Evolutionary conservation across 2,113 vertebrate genomes (phyloP), one percentile per base, ranked within the genome.

Genomic region (Paralichthys olivaceus): DNA sequence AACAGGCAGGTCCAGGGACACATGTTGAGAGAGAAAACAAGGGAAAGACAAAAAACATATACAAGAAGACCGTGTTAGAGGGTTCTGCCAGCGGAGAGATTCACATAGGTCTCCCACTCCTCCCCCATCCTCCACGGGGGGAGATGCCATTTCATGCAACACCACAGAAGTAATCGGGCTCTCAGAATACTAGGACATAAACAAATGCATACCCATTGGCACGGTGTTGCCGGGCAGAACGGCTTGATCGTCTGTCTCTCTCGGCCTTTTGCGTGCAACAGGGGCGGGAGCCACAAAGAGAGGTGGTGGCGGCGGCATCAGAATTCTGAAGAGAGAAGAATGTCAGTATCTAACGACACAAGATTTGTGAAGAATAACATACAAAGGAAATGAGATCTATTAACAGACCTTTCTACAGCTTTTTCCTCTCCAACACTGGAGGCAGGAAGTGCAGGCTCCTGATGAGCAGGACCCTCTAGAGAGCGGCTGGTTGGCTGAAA

Each of bases 21-120:
- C 93, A 94, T 94, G 93, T 94, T 85, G 85, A 94, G 92, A 94
- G 88, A 94, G 89, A 91, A 85, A 90, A 94, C 89, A 93, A 82
- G 89, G 89, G 92, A 93, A 91, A 93, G 84, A 92, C 89, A 93
- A 90, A 90, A 90, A 89, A 94, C 92, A 94, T 90, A 89, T 93
- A 92, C 86, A 93, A 86, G 86, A 92, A 88, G 72, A 93, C 72
- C 23, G 28, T 77, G 92, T 94, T 93, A 94, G 93, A 87, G 62
- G 67, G 75, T 82, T 86, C 63, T 9, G 72, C 58, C 69, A 83
- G 67, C 20, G 17, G 58, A 68, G 84, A 40, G 70, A 56, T 43
- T 87, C 83, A 87, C 71, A 90, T 80, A 92, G 90, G 91, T 93
- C 88, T 93, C 90, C 90, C 88, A 86, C 88, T 92, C 88, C 87